phyloP scores from a whole-genome alignment of 2,113 vertebrate genomes.

The Urocolius indicus region DNA sequence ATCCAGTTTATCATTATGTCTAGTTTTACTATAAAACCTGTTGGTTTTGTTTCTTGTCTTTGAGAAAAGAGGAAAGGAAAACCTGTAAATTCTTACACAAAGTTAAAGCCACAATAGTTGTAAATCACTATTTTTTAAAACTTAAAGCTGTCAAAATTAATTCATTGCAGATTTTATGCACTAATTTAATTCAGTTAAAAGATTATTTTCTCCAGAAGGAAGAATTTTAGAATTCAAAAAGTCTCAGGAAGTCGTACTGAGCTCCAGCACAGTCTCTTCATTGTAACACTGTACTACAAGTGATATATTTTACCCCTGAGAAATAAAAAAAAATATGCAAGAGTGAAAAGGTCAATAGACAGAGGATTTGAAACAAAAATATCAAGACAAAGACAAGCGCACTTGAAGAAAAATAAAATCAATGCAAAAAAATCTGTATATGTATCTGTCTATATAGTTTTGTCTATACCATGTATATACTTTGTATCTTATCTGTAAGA shows the following conservation, averaged over 20 bases:
- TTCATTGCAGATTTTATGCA: background rate
- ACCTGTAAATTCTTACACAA: background rate
- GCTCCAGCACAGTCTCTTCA: background rate
- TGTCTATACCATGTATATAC: no score
- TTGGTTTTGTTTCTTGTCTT: background rate
- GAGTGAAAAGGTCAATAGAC: background rate
- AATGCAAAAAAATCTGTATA: background rate
- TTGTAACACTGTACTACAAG: background rate
- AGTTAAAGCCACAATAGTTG: background rate
- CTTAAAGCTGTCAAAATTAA: background rate
- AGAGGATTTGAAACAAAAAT: background rate
- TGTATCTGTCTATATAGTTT: no score
- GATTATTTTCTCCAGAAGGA: background rate
- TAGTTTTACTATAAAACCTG: rapidly evolving
- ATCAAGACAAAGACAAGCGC: background rate
- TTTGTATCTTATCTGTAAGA: no score
- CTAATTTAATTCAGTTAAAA: conserved; percentile 14
- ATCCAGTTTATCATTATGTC: background rate
- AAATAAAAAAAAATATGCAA: background rate
- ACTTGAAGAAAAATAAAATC: background rate
- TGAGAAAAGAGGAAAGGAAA: background rate
- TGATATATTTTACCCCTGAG: background rate
- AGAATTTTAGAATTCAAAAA: background rate
- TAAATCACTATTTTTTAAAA: background rate
- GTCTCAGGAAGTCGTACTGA: background rate